A percentile compares a stretch with the other conserved stretches of the same genome.
phyloP scores from a whole-genome alignment of 2,113 vertebrate species.

The Hydropotes inermis region DNA sequence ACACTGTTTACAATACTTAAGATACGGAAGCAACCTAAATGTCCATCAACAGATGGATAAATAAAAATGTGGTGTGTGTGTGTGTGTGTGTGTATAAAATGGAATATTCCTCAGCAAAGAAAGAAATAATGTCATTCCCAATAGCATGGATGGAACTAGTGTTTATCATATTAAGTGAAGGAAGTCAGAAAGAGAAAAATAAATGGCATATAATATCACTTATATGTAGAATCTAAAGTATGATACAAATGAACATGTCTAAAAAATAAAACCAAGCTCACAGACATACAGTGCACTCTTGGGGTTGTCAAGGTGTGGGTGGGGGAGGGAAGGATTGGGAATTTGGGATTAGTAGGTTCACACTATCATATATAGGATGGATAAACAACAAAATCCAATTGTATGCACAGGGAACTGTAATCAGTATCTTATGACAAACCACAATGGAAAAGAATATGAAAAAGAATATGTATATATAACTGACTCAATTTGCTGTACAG shows the following conservation, averaged over 20 bases:
- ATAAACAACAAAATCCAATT: neutral
- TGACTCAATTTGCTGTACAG: neutral
- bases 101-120: neutral
- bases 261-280: neutral
- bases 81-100: neutral
- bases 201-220: neutral
- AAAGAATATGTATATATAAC: neutral
- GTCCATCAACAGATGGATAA: neutral
- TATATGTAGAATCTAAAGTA: neutral
- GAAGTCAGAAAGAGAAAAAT: neutral
- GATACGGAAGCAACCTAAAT: neutral
- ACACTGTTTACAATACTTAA: neutral
- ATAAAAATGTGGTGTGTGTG: neutral
- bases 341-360: neutral
- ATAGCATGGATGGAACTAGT: neutral
- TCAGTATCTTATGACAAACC: neutral
- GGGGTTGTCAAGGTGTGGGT: rapidly evolving
- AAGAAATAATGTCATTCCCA: neutral
- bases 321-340: neutral
- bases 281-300: neutral
- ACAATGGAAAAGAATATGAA: neutral
- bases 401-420: neutral
- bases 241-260: neutral
- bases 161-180: neutral
- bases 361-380: too few species aligned